Percentiles rank a stretch among this genome's conserved stretches.
phyloP scores from a whole-genome alignment of 2,113 vertebrate species.

The Forbesichthys agassizii region DNA sequence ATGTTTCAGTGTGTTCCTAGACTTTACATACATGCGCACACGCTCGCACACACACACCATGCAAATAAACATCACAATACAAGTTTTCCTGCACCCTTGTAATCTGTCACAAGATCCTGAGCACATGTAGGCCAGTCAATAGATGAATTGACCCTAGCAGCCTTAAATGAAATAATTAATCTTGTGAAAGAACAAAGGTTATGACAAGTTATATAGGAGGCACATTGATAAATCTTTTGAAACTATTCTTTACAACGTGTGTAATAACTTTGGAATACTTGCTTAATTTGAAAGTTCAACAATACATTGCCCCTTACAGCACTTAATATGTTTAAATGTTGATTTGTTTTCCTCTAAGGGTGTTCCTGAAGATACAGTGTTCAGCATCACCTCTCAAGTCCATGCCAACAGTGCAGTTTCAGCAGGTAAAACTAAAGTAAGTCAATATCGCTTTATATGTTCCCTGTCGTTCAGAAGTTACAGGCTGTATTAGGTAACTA shows the following conservation, averaged over 20 bases:
- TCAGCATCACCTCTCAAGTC: constrained; percentile 68
- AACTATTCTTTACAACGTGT: too few relatives aligned
- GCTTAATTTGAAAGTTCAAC: too few relatives aligned
- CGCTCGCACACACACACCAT: not conserved
- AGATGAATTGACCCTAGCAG: not conserved
- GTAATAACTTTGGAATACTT: not conserved
- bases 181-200: too few relatives aligned
- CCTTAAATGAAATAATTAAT: too few relatives aligned
- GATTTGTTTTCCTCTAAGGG: constrained; percentile 51
- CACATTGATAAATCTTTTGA: not conserved
- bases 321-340: not conserved
- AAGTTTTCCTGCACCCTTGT: constrained; percentile 8
- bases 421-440: constrained; percentile 21
- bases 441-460: not conserved
- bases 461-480: constrained; percentile 6
- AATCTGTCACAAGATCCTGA: constrained; percentile 24
- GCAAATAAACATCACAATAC: not conserved
- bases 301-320: too few relatives aligned
- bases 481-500: not conserved
- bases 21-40: not conserved
- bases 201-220: not conserved
- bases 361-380: constrained; percentile 63
- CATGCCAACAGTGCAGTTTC: constrained; percentile 11
- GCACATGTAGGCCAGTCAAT: constrained; percentile 41
- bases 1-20: too few relatives aligned